These are phyloP conservation scores for Marronus borbonicus DNA, from an alignment of 2,888 invertebrate genomes.

Conservation along the genomic window DNA sequence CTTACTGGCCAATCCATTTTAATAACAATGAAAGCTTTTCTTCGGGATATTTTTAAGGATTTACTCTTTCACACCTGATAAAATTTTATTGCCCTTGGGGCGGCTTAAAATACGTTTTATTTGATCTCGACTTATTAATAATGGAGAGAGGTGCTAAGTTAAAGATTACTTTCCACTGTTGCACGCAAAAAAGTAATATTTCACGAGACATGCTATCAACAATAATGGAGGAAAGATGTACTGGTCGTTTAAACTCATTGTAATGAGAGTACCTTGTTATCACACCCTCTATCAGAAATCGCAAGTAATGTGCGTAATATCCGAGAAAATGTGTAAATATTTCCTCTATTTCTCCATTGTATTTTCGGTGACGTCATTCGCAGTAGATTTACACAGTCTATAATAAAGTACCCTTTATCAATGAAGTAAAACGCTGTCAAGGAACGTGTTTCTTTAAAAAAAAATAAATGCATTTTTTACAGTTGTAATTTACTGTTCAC, in stretches of 20 bases:
- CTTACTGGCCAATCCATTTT: conserved; percentile 42
- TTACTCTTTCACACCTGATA: conserved; percentile 46
- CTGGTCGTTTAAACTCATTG: too few relatives aligned
- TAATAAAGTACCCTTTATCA: too few relatives aligned
- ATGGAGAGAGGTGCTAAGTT: conserved; percentile 2
- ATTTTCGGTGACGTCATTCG: neutral
- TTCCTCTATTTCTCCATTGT: too few relatives aligned
- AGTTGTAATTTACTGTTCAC: neutral
- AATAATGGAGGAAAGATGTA: neutral
- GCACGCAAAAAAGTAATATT: conserved; percentile 10
- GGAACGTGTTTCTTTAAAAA: neutral
- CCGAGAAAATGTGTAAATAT: too few relatives aligned
- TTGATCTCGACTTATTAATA: conserved; percentile 14
- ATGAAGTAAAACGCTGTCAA: neutral
- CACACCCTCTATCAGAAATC: too few relatives aligned
- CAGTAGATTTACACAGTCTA: neutral
- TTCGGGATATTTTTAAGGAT: conserved; percentile 31
- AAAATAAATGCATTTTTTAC: conserved; percentile 6
- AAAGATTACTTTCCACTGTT: neutral
- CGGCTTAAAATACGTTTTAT: conserved; percentile 1
- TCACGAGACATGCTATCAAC: neutral
- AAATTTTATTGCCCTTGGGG: conserved; percentile 28
- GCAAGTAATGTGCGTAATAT: neutral
- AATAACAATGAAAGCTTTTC: conserved; percentile 44
- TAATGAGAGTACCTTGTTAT: too few relatives aligned